Evolutionary conservation across 2,888 invertebrate genomes (phyloP).

Genomic region (Lithophane semibrunnea): DNA sequence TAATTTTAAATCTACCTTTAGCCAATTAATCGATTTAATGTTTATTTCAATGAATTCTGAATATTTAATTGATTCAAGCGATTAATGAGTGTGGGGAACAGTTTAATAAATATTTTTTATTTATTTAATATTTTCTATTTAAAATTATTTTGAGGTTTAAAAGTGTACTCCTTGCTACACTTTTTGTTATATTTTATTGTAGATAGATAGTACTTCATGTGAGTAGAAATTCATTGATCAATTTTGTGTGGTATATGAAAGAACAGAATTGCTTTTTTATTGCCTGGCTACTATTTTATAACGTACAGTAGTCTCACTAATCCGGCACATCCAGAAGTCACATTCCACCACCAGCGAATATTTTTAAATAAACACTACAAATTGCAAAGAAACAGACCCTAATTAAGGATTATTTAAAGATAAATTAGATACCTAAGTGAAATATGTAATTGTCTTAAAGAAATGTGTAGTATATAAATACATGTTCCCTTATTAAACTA

Average conservation of each 20-base stretch:
- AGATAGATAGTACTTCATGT: neutral
- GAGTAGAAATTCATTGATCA: neutral
- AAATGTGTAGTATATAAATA: no score
- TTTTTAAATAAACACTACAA: no score
- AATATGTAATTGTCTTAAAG: no score
- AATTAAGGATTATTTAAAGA: no score
- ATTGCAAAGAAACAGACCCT: no score
- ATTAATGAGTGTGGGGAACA: conserved; percentile 24
- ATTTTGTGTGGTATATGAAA: conserved; percentile 19
- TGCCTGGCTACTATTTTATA: neutral
- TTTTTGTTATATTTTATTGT: conserved; percentile 43
- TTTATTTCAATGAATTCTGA: conserved; percentile 39
- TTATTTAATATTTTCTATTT: conserved; percentile 18
- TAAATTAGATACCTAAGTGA: no score
- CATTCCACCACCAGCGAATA: no score
- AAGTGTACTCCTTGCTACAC: conserved; percentile 65
- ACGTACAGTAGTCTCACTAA: no score
- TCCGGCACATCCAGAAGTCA: no score
- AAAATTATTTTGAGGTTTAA: conserved; percentile 6
- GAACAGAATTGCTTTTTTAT: conserved; percentile 11
- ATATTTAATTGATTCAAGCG: conserved; percentile 35
- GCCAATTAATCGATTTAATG: conserved; percentile 51
- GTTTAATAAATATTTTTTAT: conserved; percentile 13
- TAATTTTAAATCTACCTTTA: conserved; percentile 49
- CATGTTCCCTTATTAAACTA: no score